Percentiles rank a stretch among this genome's conserved stretches.
Evolutionary conservation across 2,888 invertebrate genomes (phyloP).

Genomic region (Drosophila siamana): DNA sequence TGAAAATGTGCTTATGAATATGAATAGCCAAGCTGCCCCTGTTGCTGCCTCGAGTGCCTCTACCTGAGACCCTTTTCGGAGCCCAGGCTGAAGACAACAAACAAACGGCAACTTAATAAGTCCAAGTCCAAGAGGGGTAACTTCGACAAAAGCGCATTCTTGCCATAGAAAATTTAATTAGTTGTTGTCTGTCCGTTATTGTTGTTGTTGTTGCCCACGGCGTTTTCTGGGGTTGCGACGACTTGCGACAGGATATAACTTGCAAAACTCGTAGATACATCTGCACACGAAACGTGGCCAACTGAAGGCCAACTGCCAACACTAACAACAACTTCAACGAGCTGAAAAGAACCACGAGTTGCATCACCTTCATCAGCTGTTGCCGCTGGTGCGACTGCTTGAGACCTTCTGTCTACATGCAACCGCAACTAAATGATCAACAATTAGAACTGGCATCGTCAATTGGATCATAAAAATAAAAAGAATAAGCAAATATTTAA

Average conservation of each 20-base stretch:
- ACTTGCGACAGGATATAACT: slow-evolving; percentile 45
- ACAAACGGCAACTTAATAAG: slow-evolving; percentile 67
- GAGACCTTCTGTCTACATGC: background rate
- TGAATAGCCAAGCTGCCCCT: slow-evolving; percentile 58
- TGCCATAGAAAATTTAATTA: slow-evolving; percentile 72
- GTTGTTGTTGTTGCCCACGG: slow-evolving; percentile 43
- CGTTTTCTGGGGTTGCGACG: slow-evolving; percentile 20
- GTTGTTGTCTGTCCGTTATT: slow-evolving; percentile 47
- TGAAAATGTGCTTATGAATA: slow-evolving; percentile 78
- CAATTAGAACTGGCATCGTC: too few species aligned
- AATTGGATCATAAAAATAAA: too few species aligned
- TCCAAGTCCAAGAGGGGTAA: slow-evolving; percentile 25
- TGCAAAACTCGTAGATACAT: slow-evolving; percentile 27
- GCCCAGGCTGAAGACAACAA: slow-evolving; percentile 4
- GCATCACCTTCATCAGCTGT: too few species aligned
- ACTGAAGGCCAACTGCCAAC: slow-evolving; percentile 61
- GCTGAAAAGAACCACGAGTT: background rate
- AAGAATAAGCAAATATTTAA: too few species aligned
- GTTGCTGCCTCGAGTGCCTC: too few species aligned
- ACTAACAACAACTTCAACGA: slow-evolving; percentile 28
- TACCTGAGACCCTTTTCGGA: slow-evolving; percentile 36
- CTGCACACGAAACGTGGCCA: slow-evolving; percentile 59
- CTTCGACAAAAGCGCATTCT: slow-evolving; percentile 72
- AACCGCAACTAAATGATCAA: too few species aligned
- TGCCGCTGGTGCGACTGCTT: too few species aligned